Evolutionary conservation across 2,797 vertebrate genomes (phyloP), one percentile per base, ranked within the genome.

Genomic region (Peromyscus nudipes): DNA sequence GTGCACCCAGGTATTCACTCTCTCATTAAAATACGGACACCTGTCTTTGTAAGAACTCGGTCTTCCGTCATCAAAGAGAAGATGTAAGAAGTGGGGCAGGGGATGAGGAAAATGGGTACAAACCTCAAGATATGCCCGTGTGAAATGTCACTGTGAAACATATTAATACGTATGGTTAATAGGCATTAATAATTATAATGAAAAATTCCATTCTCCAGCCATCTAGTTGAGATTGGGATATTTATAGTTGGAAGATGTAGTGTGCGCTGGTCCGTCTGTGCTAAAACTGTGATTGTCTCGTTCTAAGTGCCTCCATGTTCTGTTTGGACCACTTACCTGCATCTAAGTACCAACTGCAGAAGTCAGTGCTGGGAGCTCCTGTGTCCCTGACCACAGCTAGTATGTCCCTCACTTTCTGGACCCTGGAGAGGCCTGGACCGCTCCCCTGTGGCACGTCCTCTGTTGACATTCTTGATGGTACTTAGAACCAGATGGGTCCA

Each of bases 1-100:
- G 21, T 89, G 65, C n/a, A 21, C 40, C 23, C 52, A 64, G 34
- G 7, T 77, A 57, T 60, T 90, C 60, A 60, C 60, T 69, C 71
- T 93, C 79, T 92, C 92, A 27, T 96, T 95, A 96, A 52, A 73
- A 52, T 79, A 82, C 71, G 79, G 90, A 82, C 13, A n/a, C 49
- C 83, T 86, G n/a, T 25, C 91, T n/a, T 82, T 90, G 49, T 79
- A 80, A 94, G 87, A 96, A 75, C 37, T 85, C 31, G 75, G 14
- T 80, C 31, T 34, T 81, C 67, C 46, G 13, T 34, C 49, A 73
- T 55, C 65, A n/a, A 71, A 87, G 34, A 65, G 10, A 64, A 65
- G 37, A 19, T 21, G 16, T 46, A 43, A 31, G 55, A 29, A 52
- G 34, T 17, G 29, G 37, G 13, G 21, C 21, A 37, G 8, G 17